phyloP scores from a whole-genome alignment of 1,140 invertebrate genomes.

The Cyrtorhinus lividipennis region DNA sequence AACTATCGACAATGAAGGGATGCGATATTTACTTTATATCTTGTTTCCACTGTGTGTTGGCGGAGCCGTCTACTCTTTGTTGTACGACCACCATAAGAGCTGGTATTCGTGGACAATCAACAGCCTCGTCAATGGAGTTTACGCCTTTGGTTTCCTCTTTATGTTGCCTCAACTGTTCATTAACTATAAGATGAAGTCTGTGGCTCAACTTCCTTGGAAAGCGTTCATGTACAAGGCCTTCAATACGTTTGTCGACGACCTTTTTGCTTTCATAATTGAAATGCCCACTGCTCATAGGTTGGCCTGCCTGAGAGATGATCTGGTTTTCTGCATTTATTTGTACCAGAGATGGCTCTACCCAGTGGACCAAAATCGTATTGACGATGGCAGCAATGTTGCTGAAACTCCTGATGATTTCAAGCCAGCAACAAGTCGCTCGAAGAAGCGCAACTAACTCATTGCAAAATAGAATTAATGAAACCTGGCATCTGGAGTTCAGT shows the following conservation, averaged over 20 bases:
- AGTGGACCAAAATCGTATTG: constrained; percentile 73
- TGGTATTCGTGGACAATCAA: constrained; percentile 96
- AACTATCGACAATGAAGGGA: constrained; percentile 73
- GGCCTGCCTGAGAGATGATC: constrained; percentile 92
- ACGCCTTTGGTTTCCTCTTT: constrained; percentile 95
- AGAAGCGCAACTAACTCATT: not conserved
- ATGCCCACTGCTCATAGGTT: constrained; percentile 95
- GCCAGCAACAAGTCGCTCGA: not conserved
- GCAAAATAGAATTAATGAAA: no score
- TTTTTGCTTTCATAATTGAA: constrained; percentile 97
- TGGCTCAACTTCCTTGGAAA: constrained; percentile 95
- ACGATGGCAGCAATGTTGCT: constrained; percentile 38
- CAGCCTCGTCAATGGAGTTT: constrained; percentile 90
- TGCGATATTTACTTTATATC: constrained; percentile 80
- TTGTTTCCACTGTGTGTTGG: constrained; percentile 77
- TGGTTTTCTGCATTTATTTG: constrained; percentile 92
- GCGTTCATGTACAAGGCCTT: constrained; percentile 99
- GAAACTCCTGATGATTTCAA: not conserved
- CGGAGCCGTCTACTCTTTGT: constrained; percentile 80
- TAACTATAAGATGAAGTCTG: constrained; percentile 96
- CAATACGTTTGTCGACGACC: constrained; percentile 98
- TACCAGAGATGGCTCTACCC: constrained; percentile 98
- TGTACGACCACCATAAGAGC: constrained; percentile 83
- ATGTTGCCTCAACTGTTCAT: constrained; percentile 98
- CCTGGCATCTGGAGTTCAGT: no score